Percentiles rank a stretch among this genome's conserved stretches.
These are phyloP conservation scores for Aurelia sp. DNA, from an alignment of 30 jellyfish, hydroid and myxozoan genomes.

Conservation along the genomic window DNA sequence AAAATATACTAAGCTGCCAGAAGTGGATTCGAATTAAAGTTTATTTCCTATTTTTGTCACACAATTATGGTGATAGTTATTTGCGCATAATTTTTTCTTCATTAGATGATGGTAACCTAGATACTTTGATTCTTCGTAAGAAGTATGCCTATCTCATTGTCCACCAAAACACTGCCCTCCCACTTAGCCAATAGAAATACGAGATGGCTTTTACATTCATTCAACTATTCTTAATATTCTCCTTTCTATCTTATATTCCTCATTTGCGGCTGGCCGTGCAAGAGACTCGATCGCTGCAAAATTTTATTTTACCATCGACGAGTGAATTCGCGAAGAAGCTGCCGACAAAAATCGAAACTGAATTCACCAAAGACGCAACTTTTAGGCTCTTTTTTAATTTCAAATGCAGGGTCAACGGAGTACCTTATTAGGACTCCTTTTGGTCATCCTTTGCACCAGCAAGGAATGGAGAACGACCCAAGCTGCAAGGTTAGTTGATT, in stretches of 20 bases:
- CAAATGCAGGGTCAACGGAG: conserved; percentile 68
- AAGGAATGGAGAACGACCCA: conserved; percentile 47
- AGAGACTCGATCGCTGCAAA: not conserved
- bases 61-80: not conserved
- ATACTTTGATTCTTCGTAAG: conserved; percentile 17
- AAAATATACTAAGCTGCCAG: too few species aligned
- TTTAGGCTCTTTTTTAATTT: conserved; percentile 32
- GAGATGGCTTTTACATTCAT: conserved; percentile 24
- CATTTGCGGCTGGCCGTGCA: conserved; percentile 82
- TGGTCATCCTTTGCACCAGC: conserved; percentile 42
- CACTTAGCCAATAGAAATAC: conserved; percentile 39
- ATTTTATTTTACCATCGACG: too few species aligned
- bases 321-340: not conserved
- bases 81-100: conserved; percentile 63
- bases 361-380: not conserved
- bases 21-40: not conserved
- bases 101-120: conserved; percentile 31
- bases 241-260: not conserved
- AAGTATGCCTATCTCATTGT: conserved; percentile 50
- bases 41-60: not conserved
- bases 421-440: conserved; percentile 50
- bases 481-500: too few species aligned
- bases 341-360: not conserved
- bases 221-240: not conserved
- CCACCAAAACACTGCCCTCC: not conserved